A percentile compares a stretch with the other conserved stretches of the same genome.
Evolutionary conservation across 2,888 invertebrate species (phyloP).

Genomic region (Harmothoe impar): DNA sequence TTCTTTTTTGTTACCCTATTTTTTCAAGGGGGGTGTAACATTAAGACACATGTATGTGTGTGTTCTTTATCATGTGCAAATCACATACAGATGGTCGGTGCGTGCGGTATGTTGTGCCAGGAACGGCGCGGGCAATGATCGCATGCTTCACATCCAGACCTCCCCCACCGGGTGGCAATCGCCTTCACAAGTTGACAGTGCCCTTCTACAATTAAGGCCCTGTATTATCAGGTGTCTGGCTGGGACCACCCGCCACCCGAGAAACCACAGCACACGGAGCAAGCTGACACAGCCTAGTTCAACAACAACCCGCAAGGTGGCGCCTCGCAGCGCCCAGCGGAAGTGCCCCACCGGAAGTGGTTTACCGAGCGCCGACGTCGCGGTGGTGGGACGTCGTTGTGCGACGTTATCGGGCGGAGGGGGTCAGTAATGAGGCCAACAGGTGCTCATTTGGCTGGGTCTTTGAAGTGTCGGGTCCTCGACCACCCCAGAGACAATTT

Average conservation of each 20-base stretch:
- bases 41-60: no score
- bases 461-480: neutral
- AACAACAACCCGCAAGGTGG: slow-evolving; percentile 12
- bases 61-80: neutral
- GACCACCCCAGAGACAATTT: slow-evolving; percentile 29
- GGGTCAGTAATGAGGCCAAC: neutral
- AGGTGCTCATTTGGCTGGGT: neutral
- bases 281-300: slow-evolving; percentile 29
- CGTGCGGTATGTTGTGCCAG: no score
- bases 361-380: slow-evolving; percentile 16
- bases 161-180: neutral
- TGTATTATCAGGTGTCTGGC: neutral
- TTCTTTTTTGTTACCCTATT: no score
- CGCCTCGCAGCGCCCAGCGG: neutral
- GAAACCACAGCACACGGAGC: neutral
- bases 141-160: neutral
- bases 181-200: slow-evolving; percentile 2
- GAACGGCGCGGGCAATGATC: neutral
- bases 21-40: no score
- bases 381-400: neutral
- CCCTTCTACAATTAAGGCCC: neutral
- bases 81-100: neutral
- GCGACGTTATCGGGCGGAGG: neutral
- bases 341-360: slow-evolving; percentile 27
- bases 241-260: slow-evolving; percentile 19